Evolutionary conservation across 2,113 vertebrate genomes (phyloP).

Genomic region (Atlantisia rogersi): DNA sequence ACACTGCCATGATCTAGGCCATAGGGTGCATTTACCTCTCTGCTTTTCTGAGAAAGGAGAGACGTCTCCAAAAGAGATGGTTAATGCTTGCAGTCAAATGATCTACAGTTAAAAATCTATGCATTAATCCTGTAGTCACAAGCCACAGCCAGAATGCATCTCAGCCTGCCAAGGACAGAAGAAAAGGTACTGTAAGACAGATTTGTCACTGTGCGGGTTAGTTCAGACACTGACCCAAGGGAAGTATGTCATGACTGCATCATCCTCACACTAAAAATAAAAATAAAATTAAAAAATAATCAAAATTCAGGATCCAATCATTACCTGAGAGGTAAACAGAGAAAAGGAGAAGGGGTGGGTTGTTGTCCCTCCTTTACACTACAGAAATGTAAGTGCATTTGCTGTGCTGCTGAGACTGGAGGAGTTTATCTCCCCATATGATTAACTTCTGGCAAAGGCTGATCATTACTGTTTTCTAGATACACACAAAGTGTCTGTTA

Average conservation of each 20-base stretch:
- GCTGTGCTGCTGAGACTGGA: neutral
- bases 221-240: neutral
- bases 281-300: neutral
- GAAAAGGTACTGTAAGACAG: neutral
- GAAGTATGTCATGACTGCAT: neutral
- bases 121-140: neutral
- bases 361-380: neutral
- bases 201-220: neutral
- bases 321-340: neutral
- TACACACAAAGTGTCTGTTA: neutral
- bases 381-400: neutral
- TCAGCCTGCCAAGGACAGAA: neutral
- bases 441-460: neutral
- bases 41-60: neutral
- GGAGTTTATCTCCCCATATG: neutral
- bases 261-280: neutral
- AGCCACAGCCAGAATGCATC: neutral
- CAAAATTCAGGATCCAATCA: neutral
- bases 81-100: neutral
- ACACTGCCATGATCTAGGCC: neutral
- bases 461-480: neutral
- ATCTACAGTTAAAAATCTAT: neutral
- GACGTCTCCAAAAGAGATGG: neutral
- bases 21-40: neutral
- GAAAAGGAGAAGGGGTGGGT: neutral